A percentile compares a stretch with the other conserved stretches of the same genome.
phyloP scores from a whole-genome alignment of 2,888 invertebrate species.

The Muscina levida region DNA sequence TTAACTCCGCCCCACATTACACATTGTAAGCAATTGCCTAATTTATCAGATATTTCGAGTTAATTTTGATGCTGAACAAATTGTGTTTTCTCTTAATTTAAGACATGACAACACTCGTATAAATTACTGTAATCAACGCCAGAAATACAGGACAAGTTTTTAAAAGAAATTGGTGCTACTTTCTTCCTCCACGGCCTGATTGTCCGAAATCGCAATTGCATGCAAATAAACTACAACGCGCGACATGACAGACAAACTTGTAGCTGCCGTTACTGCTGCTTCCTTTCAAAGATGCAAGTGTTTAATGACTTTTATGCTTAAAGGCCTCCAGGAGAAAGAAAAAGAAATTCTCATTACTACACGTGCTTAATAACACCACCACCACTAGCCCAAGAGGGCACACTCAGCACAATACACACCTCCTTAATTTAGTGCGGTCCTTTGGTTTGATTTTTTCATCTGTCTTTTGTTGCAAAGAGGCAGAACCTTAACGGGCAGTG shows the following conservation, averaged over 20 bases:
- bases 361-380: conserved; percentile 58
- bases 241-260: not conserved
- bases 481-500: conserved; percentile 50
- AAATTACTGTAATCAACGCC: not conserved
- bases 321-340: conserved; percentile 38
- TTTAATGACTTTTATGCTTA: conserved; percentile 19
- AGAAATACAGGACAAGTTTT: not conserved
- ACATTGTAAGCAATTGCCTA: no score
- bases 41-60: not conserved
- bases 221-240: conserved; percentile 47
- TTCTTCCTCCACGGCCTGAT: conserved; percentile 29
- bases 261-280: not conserved
- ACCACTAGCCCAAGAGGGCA: conserved; percentile 19
- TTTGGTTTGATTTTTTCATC: not conserved
- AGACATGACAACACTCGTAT: not conserved
- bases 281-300: not conserved
- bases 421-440: conserved; percentile 46
- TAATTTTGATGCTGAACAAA: not conserved
- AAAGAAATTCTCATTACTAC: conserved; percentile 60
- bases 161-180: not conserved
- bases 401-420: no score
- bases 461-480: conserved; percentile 8
- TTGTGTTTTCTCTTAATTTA: conserved; percentile 15
- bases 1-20: no score
- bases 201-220: conserved; percentile 46